A percentile compares a stretch with the other conserved stretches of the same genome.
These are phyloP conservation scores for Apodemus speciosus DNA, from an alignment of 2,113 vertebrate species.

Conservation along the genomic window DNA sequence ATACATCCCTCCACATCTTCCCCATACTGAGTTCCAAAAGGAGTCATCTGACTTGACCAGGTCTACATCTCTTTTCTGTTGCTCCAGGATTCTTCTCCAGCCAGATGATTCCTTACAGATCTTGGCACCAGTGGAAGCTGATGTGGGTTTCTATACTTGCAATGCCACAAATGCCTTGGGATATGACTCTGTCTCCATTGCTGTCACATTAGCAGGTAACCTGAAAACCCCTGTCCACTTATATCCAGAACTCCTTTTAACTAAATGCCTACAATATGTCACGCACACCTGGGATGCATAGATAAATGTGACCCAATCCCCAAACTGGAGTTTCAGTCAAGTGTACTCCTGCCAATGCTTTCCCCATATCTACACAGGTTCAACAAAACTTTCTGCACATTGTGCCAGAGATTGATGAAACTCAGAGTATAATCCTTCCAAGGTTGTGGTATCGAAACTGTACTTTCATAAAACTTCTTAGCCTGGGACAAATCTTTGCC, in stretches of 20 bases:
- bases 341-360: not conserved
- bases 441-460: not conserved
- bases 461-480: slow-evolving; percentile 12
- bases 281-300: not conserved
- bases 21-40: slow-evolving; percentile 14
- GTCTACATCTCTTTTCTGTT: slow-evolving; percentile 77
- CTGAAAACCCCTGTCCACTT: not conserved
- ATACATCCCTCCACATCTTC: not conserved
- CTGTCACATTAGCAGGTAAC: slow-evolving; percentile 92
- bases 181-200: slow-evolving; percentile 91
- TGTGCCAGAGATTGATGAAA: not conserved
- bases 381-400: not conserved
- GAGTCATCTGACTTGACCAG: slow-evolving; percentile 29
- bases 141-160: slow-evolving; percentile 96
- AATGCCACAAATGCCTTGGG: slow-evolving; percentile 91
- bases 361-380: not conserved
- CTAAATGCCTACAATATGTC: not conserved
- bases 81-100: slow-evolving; percentile 90
- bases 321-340: not conserved
- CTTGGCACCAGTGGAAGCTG: slow-evolving; percentile 89
- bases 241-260: not conserved
- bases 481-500: not conserved
- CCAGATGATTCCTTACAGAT: slow-evolving; percentile 93
- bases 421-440: not conserved
- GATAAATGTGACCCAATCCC: not conserved